These are phyloP conservation scores for Lordiphosa fenestrarum DNA, from an alignment of 2,888 invertebrate genomes.

Conservation along the genomic window DNA sequence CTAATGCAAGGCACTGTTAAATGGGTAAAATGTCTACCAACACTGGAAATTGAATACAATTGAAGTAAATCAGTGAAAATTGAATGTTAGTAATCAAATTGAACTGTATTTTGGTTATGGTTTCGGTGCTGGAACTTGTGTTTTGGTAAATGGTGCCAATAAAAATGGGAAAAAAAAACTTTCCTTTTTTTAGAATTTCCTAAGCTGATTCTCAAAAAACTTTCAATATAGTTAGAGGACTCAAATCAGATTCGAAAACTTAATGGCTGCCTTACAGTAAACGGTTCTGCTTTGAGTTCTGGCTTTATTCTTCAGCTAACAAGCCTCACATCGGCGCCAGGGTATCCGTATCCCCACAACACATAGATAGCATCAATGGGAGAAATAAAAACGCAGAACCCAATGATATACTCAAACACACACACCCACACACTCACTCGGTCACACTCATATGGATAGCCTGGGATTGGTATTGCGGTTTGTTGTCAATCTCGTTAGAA, in stretches of 20 bases:
- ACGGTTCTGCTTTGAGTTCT: background rate
- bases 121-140: too few relatives aligned
- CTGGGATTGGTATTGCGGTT: conserved; percentile 6
- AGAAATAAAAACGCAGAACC: conserved; percentile 25
- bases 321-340: background rate
- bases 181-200: too few relatives aligned
- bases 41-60: too few relatives aligned
- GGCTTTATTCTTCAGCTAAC: background rate
- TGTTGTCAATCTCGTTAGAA: conserved; percentile 68
- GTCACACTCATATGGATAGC: background rate
- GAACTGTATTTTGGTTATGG: too few relatives aligned
- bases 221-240: background rate
- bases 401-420: conserved; percentile 3
- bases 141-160: too few relatives aligned
- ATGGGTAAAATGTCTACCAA: too few relatives aligned
- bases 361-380: conserved; percentile 20
- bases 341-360: background rate
- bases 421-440: background rate
- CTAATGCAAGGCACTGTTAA: too few relatives aligned
- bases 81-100: too few relatives aligned
- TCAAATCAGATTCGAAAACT: too few relatives aligned
- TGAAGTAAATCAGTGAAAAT: too few relatives aligned
- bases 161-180: background rate
- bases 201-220: background rate
- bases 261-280: background rate